Evolutionary conservation across 1,140 invertebrate species (phyloP).

Genomic region (Melipona quadrifasciata): DNA sequence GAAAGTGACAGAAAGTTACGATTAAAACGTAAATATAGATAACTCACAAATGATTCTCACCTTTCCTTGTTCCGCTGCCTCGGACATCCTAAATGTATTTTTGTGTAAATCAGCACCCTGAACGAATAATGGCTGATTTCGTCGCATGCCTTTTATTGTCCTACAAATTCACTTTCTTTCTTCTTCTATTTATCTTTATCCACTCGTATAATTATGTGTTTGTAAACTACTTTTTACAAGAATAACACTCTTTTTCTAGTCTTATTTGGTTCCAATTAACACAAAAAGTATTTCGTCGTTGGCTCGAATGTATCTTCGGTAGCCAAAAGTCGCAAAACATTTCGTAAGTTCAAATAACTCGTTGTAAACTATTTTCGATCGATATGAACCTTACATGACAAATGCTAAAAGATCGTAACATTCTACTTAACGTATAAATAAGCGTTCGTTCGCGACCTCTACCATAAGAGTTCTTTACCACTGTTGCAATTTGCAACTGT

Average conservation of each 20-base stretch:
- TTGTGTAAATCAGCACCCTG: slow-evolving; percentile 15
- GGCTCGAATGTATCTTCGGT: neutral
- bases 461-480: slow-evolving; percentile 7
- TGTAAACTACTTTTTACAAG: slow-evolving; percentile 6
- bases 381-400: neutral
- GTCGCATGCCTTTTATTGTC: slow-evolving; percentile 58
- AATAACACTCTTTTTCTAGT: neutral
- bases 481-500: neutral
- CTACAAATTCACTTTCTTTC: slow-evolving; percentile 39
- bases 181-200: slow-evolving; percentile 25
- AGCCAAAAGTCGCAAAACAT: neutral
- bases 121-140: slow-evolving; percentile 50
- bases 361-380: neutral
- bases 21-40: neutral
- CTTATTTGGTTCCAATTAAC: neutral
- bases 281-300: neutral
- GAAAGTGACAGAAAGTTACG: slow-evolving; percentile 15
- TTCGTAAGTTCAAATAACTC: neutral
- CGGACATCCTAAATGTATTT: slow-evolving; percentile 66
- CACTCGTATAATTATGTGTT: slow-evolving; percentile 18
- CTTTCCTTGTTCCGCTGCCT: slow-evolving; percentile 73
- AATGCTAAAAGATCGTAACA: neutral
- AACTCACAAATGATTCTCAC: slow-evolving; percentile 48
- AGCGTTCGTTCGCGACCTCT: slow-evolving; percentile 45
- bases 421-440: slow-evolving; percentile 25